These are phyloP conservation scores for Synodontis membranacea DNA, from an alignment of 2,113 vertebrate species.

Conservation along the genomic window DNA sequence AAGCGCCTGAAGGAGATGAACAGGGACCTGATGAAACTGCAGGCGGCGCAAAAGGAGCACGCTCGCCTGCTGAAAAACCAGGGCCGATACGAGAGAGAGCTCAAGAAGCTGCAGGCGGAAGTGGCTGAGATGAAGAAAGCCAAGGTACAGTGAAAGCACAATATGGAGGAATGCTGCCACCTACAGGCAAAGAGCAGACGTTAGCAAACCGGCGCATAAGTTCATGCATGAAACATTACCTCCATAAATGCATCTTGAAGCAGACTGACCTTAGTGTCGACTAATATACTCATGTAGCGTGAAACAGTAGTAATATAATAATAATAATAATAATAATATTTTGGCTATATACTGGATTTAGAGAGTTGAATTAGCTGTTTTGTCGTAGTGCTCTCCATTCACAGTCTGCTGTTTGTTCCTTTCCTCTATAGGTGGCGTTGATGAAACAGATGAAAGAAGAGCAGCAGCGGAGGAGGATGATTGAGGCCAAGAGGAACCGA, in stretches of 20 bases:
- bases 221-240: background rate
- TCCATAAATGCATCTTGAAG: background rate
- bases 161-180: slow-evolving; percentile 2
- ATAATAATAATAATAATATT: no score
- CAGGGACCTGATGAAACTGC: slow-evolving; percentile 90
- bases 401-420: slow-evolving; percentile 1
- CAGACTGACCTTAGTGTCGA: background rate
- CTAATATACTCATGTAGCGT: background rate
- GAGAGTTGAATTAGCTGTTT: background rate
- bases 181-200: slow-evolving; percentile 7
- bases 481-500: slow-evolving; percentile 89
- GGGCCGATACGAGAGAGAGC: slow-evolving; percentile 87
- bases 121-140: slow-evolving; percentile 98
- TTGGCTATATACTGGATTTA: background rate
- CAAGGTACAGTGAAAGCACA: slow-evolving; percentile 75
- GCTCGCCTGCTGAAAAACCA: slow-evolving; percentile 95
- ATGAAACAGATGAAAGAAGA: slow-evolving; percentile 99
- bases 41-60: slow-evolving; percentile 92
- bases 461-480: slow-evolving; percentile 88
- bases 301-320: no score
- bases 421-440: slow-evolving; percentile 79
- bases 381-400: background rate
- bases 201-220: background rate
- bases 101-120: slow-evolving; percentile 90
- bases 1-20: slow-evolving; percentile 98